Evolutionary conservation across 2,113 vertebrate genomes (phyloP).

Genomic region (Hydropotes inermis): DNA sequence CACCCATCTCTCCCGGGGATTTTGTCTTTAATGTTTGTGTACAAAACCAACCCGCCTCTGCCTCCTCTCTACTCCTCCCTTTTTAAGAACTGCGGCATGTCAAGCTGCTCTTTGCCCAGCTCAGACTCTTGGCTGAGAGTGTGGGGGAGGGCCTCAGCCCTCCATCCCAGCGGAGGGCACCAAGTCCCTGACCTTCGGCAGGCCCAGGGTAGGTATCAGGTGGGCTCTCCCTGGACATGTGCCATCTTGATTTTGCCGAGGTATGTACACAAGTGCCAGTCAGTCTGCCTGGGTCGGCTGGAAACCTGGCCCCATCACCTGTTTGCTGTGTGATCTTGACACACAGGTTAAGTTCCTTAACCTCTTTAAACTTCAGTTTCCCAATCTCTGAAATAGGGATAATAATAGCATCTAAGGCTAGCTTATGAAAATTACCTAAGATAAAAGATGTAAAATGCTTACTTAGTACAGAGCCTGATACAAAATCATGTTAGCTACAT

Average conservation of each 20-base stretch:
- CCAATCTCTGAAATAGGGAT: background rate
- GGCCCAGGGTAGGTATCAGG: background rate
- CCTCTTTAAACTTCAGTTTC: background rate
- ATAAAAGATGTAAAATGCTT: background rate
- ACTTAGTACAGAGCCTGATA: background rate
- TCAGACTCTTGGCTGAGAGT: fast-evolving
- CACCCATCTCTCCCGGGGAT: background rate
- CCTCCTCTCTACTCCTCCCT: background rate
- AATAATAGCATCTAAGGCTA: background rate
- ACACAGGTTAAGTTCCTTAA: background rate
- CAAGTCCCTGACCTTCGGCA: background rate
- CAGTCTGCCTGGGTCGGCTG: background rate
- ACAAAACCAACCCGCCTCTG: background rate
- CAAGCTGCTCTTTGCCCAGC: background rate
- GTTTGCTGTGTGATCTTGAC: background rate
- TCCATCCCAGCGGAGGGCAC: background rate
- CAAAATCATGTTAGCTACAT: background rate
- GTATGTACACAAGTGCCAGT: background rate
- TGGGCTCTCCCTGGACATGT: background rate
- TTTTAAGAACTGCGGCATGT: background rate
- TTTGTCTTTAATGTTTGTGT: background rate
- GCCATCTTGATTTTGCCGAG: background rate
- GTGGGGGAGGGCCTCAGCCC: background rate
- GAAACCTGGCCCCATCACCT: background rate
- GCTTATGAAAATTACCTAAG: background rate